Evolutionary conservation across 2,888 invertebrate species (phyloP).

Genomic region (Hydroisotoma schaefferi): DNA sequence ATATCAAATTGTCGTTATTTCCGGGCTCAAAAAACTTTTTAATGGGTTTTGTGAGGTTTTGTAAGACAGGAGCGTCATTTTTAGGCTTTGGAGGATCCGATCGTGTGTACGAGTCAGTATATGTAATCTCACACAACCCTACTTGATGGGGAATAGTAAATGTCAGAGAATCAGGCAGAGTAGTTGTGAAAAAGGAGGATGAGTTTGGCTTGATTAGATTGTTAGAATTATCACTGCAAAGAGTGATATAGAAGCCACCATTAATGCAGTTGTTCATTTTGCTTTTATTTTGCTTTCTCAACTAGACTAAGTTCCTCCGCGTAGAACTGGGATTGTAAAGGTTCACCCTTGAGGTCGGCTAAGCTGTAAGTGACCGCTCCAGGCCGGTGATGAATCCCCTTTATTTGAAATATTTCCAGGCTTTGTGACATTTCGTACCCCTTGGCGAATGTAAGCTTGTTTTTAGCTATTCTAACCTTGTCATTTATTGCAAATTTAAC

Average conservation of each 20-base stretch:
- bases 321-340: neutral
- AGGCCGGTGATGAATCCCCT: neutral
- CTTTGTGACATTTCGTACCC: neutral
- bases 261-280: too few relatives aligned
- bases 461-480: neutral
- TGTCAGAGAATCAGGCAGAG: too few relatives aligned
- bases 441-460: neutral
- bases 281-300: too few relatives aligned
- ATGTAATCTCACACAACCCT: neutral
- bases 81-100: too few relatives aligned
- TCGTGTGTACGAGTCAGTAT: neutral
- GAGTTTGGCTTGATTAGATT: too few relatives aligned
- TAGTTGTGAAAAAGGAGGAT: too few relatives aligned
- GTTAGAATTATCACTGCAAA: too few relatives aligned
- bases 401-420: constrained; percentile 1
- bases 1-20: neutral
- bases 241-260: too few relatives aligned
- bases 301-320: neutral
- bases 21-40: neutral
- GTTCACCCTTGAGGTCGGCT: neutral
- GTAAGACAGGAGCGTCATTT: too few relatives aligned
- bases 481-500: neutral
- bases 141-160: too few relatives aligned
- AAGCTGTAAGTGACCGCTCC: neutral
- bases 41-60: neutral